Conservation (phyloP, 1,140 invertebrate genomes). For the Drosophila subobscura region DNA sequence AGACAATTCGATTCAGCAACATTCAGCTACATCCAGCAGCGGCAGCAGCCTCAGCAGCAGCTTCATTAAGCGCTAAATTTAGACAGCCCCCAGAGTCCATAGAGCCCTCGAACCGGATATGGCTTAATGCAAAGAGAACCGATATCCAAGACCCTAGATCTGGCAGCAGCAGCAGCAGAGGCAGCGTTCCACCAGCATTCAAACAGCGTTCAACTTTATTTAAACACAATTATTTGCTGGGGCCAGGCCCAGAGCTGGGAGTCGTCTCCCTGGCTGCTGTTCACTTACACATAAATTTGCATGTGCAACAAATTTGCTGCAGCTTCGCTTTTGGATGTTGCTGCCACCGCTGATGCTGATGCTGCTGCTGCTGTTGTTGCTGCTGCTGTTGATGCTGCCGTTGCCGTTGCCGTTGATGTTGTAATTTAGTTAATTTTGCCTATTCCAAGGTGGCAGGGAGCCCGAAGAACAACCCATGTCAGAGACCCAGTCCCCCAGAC, state of each 20-base stretch:
- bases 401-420: conserved; percentile 66
- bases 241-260: conserved; percentile 51
- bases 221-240: conserved; percentile 80
- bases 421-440: conserved; percentile 82
- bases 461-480: conserved; percentile 57
- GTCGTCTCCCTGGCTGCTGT: conserved; percentile 54
- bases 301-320: conserved; percentile 80
- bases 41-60: conserved; percentile 33
- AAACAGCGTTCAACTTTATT: conserved; percentile 64
- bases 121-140: conserved; percentile 70
- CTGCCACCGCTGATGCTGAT: neutral
- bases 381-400: conserved; percentile 24
- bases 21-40: conserved; percentile 9
- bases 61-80: conserved; percentile 82
- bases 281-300: conserved; percentile 83
- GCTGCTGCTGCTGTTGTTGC: conserved; percentile 3
- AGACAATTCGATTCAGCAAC: conserved; percentile 32
- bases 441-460: conserved; percentile 78
- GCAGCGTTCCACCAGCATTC: conserved; percentile 29
- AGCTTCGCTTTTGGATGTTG: conserved; percentile 40
- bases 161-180: conserved; percentile 32
- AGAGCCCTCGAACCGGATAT: conserved; percentile 73
- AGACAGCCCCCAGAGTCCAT: conserved; percentile 63
- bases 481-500: conserved; percentile 36
- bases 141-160: conserved; percentile 51